Evolutionary conservation across 2,113 vertebrate species (phyloP).

Genomic region (Plecotus auritus): DNA sequence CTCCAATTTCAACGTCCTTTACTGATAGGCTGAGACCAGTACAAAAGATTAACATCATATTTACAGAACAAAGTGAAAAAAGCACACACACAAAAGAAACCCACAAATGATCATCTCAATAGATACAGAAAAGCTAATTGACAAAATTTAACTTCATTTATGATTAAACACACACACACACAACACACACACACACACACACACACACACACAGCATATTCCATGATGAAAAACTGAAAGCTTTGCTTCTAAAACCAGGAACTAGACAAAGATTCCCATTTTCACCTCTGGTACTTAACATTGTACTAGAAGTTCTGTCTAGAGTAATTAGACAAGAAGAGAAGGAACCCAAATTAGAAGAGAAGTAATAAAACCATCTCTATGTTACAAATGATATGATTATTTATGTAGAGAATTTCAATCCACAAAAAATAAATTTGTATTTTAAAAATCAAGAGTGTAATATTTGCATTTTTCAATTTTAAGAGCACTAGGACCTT

Average conservation of each 20-base stretch:
- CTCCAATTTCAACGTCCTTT: background rate
- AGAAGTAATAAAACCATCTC: background rate
- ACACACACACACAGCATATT: background rate
- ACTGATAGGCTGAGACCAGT: background rate
- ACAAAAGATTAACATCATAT: background rate
- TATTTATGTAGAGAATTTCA: background rate
- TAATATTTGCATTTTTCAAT: background rate
- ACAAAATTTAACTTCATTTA: background rate
- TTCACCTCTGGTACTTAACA: background rate
- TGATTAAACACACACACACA: too few relatives aligned
- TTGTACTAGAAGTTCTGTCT: background rate
- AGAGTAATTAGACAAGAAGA: background rate
- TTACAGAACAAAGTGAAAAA: background rate
- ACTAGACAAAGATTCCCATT: background rate
- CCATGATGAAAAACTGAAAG: background rate
- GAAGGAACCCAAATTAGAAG: background rate
- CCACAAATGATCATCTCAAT: background rate
- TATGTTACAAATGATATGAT: background rate
- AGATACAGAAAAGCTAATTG: background rate
- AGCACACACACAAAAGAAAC: too few relatives aligned
- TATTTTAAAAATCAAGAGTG: background rate
- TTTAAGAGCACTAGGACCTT: background rate
- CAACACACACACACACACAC: too few relatives aligned
- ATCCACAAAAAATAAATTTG: background rate
- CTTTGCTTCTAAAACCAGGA: background rate